Percentiles rank a stretch among this genome's conserved stretches.
Conservation (phyloP, 1,140 invertebrate species). For the Ceratosolen solmsi region DNA sequence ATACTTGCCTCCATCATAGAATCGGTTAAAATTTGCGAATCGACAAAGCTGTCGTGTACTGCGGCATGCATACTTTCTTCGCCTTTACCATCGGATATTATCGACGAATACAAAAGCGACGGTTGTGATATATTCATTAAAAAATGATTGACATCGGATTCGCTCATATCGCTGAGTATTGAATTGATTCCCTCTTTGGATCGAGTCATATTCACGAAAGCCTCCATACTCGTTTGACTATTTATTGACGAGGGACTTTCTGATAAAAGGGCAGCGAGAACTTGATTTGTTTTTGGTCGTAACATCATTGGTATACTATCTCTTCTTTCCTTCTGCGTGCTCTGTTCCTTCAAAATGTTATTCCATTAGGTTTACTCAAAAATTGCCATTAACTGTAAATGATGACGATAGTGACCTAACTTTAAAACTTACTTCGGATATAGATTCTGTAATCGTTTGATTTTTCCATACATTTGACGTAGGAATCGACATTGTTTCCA, state of each 20-base stretch:
- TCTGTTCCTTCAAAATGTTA: conserved; percentile 45
- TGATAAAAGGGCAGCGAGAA: conserved; percentile 44
- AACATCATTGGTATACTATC: conserved; percentile 60
- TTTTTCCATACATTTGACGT: conserved; percentile 45
- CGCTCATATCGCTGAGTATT: conserved; percentile 63
- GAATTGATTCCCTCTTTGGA: conserved; percentile 66
- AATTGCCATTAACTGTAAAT: no score
- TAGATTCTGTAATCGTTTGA: conserved; percentile 26
- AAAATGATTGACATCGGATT: conserved; percentile 62
- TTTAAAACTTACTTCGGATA: conserved; percentile 27
- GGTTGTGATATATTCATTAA: conserved; percentile 68
- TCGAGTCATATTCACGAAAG: conserved; percentile 65
- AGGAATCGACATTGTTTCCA: conserved; percentile 22
- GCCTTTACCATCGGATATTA: conserved; percentile 55
- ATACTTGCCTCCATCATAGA: conserved; percentile 69
- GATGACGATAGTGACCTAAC: background rate
- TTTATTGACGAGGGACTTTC: conserved; percentile 47
- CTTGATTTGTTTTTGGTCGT: conserved; percentile 50
- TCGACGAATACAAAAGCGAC: conserved; percentile 62
- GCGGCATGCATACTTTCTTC: conserved; percentile 52
- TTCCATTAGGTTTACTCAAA: conserved; percentile 31
- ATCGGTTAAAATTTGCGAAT: conserved; percentile 64
- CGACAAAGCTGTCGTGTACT: conserved; percentile 52
- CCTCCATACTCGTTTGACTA: conserved; percentile 67
- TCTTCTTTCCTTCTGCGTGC: conserved; percentile 42